Evolutionary conservation across 2,888 invertebrate species (phyloP).

Genomic region (Perdita meconis): DNA sequence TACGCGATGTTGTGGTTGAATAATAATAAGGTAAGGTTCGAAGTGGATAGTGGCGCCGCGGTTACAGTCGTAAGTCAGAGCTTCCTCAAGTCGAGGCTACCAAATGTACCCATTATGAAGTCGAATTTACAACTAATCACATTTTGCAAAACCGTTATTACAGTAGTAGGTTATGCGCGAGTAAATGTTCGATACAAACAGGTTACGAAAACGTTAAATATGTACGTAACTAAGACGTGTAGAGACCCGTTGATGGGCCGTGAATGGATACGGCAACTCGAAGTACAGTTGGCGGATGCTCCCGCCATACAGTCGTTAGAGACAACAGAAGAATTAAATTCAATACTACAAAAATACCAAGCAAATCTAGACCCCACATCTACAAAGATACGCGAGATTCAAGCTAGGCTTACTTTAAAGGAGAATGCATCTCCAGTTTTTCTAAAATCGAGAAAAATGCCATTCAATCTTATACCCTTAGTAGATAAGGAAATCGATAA

Average conservation of each 20-base stretch:
- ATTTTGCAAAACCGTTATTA: not conserved
- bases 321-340: not conserved
- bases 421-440: not conserved
- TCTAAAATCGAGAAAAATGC: not conserved
- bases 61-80: constrained; percentile 1
- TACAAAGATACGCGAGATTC: not conserved
- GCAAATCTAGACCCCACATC: not conserved
- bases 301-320: not conserved
- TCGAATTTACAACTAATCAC: constrained; percentile 3
- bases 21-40: not conserved
- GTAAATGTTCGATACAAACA: not conserved
- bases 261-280: constrained; percentile 9
- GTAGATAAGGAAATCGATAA: constrained; percentile 10
- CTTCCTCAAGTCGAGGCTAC: not conserved
- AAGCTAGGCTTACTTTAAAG: not conserved
- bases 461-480: constrained; percentile 8
- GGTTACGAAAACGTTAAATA: not conserved
- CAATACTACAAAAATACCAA: constrained; percentile 2
- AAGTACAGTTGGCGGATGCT: not conserved
- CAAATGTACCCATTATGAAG: not conserved
- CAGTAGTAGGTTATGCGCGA: constrained; percentile 1
- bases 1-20: not conserved
- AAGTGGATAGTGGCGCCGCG: constrained; percentile 10
- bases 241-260: not conserved
- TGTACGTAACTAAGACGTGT: not conserved